Base-by-base conservation (phyloP, 2,888 invertebrate species). In the Lycaena phlaeas region DNA sequence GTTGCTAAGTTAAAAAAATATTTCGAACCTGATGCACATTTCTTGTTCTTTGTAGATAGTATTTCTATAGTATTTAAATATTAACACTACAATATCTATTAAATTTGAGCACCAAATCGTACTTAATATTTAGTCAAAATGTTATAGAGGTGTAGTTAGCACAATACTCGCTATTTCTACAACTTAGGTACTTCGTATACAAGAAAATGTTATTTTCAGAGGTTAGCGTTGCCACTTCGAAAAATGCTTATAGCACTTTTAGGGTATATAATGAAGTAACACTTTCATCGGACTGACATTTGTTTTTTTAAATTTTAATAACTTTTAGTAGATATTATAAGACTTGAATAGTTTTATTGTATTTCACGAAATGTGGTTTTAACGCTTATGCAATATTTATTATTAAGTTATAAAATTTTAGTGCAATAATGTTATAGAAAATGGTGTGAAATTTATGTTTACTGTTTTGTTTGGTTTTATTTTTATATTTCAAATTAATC, bases 41-140 rank as follows among this genome's bases (percentile, higher is more conserved):
- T 68, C 75, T 74, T 60, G 57, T 68, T 68, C 54, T 71, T 64
- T 76, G 75, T 81, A 78, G 78, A 73, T 79, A 78, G 78, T 73
- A 71, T 57, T 66, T 66, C 57, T 61, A 61, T 75, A 76, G 68
- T 69, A 67, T 68, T 73, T 68, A 61, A 60, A 57, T 48, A 71
- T 65, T 67, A 74, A 77, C 78, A 78, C 77, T 75, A 77, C 72
- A 72, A 76, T 69, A 76, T n/a, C n/a, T n/a, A n/a, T 71, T 67
- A 70, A 57, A 72, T 71, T 74, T 76, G 82, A 84, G 82, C 82
- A 84, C 82, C 82, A 82, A 84, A 82, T 82, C 74, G 82, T 84
- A 84, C 82, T 84, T 84, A 82, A 78, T 79, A 73, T 76, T 81
- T 81, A 82, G 78, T 76, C 73, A 82, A 81, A 79, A 76, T 77